Evolutionary conservation across 1,140 invertebrate species (phyloP), one percentile per base, ranked within the genome.

Genomic region (Rhynchophorus ferrugineus): DNA sequence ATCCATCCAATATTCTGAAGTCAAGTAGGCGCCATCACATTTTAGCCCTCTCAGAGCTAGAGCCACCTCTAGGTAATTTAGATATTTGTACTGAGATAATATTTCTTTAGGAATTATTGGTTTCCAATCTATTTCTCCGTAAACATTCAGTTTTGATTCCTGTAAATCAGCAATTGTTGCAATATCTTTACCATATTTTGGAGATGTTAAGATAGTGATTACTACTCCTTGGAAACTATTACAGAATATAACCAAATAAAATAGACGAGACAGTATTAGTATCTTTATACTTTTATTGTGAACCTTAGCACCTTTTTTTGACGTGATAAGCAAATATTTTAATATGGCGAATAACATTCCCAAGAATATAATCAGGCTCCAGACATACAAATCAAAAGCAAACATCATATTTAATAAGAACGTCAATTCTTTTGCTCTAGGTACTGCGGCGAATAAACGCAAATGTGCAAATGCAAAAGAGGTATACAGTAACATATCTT

Each of bases 41-140:
- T 9, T 14, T 2, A 34, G 35, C 7, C 13, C 14, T 8, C 21
- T 38, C 5, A 52, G 13, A 9, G n/a, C 11, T 1, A 2, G 1
- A 9, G 7, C 50, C 13, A 39, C 22, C 1, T 52, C 43, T 7
- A 52, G 7, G 22, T 52, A 52, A n/a, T n/a, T n/a, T n/a, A 8
- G 34, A 29, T 17, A 52, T 22, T 5, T 45, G 13, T 14, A 13
- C 18, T 0, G 39, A 9, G 24, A 16, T 9, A 11, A 45, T 6
- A 11, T 45, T 52, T 29, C 29, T 14, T 16, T 35, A 11, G 8
- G 38, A 1, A 52, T n/a, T 7, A 36, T 18, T 13, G 2, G 8
- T 7, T 11, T 18, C 50, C 50, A 52, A 11, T 52, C 50, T 1
- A n/a, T 9, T 39, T 52, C 43, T 14, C 50, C 50, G 29, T 39